Percentiles rank a stretch among this genome's conserved stretches.
These are phyloP conservation scores for Regulus satrapa DNA, from an alignment of 2,113 vertebrate species.

Conservation along the genomic window DNA sequence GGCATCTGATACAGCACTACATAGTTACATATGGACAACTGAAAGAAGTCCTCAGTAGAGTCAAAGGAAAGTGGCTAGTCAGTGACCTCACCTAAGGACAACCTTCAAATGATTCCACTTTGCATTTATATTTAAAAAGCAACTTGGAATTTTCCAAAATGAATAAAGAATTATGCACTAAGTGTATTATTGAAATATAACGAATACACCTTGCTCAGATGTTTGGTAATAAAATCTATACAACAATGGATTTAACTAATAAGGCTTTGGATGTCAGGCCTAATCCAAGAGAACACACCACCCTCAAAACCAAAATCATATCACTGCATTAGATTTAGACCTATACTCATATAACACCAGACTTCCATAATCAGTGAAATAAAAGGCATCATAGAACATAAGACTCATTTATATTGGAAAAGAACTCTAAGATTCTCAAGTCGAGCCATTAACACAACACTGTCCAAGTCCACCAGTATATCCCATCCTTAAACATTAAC, in stretches of 20 bases:
- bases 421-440: background rate
- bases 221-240: background rate
- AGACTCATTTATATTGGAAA: background rate
- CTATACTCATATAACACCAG: background rate
- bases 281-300: background rate
- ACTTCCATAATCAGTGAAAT: background rate
- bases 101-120: background rate
- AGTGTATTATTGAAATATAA: background rate
- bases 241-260: background rate
- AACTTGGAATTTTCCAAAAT: background rate
- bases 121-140: background rate
- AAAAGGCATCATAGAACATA: background rate
- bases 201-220: background rate
- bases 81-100: accelerated
- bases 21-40: accelerated
- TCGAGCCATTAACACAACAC: background rate
- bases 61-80: background rate
- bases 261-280: background rate
- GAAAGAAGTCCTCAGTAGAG: background rate
- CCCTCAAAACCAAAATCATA: background rate
- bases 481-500: background rate
- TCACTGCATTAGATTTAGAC: background rate
- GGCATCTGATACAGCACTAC: background rate
- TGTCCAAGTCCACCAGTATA: background rate
- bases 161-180: background rate